Evolutionary conservation across 2,113 vertebrate genomes (phyloP), one percentile per base, ranked within the genome.

Genomic region (Struthio camelus): DNA sequence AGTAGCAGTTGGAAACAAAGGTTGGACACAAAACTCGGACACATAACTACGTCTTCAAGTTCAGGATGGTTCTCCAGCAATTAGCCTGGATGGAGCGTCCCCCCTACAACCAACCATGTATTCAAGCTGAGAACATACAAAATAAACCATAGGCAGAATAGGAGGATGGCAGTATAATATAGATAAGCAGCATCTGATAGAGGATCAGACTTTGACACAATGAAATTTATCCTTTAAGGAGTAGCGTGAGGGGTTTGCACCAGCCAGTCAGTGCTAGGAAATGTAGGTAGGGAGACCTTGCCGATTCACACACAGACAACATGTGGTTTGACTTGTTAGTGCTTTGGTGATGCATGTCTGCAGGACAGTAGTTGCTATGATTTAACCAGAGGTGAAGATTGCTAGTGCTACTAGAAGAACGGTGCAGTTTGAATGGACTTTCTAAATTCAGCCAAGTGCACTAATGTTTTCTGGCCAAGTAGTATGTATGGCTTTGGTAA

Each of bases 281-380:
- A 65, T n/a, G 7, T 0, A 2, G 0, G 1, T 11, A 46, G 30
- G 44, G 44, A 73, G 23, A 51, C 14, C 2, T 10, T 66, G 18
- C 48, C 14, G 8, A 2, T 59, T 82, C 28, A 54, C 20, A 44
- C 32, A 12, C 22, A 76, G 51, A 5, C 17, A 69, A 0, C 5
- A 17, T 67, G 62, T 90, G 71, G 6, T 59, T 95, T 70, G 11
- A 28, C 19, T 59, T 59, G 25, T 48, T 58, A 24, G 54, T 27
- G 44, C 56, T 85, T 27, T 70, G 22, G 53, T 56, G 6, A 7
- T 38, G 3, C 67, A 6, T 17, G 14, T 67, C 85, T 59, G 5
- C 58, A 69, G 69, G 82, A 42, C 6, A 9, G 11, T 22, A 24
- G 14, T 51, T 91, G 79, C 70, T 16, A 5, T 88, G 15, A 28